Percentiles rank a stretch among this genome's conserved stretches.
Evolutionary conservation across 1,140 invertebrate species (phyloP).

Genomic region (Macrobrachium rosenbergii): DNA sequence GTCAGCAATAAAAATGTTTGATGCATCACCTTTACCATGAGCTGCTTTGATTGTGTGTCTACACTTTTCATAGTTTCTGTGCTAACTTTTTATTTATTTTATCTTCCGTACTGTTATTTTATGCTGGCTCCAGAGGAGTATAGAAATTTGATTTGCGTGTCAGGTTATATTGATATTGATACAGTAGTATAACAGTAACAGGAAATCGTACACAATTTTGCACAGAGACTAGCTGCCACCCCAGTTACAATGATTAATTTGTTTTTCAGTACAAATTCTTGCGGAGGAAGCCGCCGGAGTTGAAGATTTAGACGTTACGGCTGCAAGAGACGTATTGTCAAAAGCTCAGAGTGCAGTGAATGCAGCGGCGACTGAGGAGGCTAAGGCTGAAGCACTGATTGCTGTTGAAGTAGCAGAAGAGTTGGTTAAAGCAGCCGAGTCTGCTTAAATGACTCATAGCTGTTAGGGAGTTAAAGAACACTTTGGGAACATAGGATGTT

Average conservation of each 20-base stretch:
- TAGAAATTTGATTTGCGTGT: too few species aligned
- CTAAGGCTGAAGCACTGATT: constrained; percentile 93
- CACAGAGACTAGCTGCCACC: too few species aligned
- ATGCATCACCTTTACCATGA: too few species aligned
- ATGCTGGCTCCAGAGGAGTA: too few species aligned
- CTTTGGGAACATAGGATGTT: too few species aligned
- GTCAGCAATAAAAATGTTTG: too few species aligned
- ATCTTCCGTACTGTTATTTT: too few species aligned
- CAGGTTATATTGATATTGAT: too few species aligned
- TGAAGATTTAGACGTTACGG: constrained; percentile 84
- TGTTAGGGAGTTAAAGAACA: neutral
- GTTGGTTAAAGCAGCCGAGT: constrained; percentile 86
- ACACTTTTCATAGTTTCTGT: too few species aligned
- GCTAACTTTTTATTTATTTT: too few species aligned
- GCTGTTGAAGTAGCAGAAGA: constrained; percentile 96
- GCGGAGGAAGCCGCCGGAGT: constrained; percentile 96
- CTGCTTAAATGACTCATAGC: constrained; percentile 13
- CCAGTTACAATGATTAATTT: neutral
- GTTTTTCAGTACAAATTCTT: constrained; percentile 86
- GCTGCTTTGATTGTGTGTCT: too few species aligned
- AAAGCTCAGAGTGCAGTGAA: constrained; percentile 87
- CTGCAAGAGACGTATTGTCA: constrained; percentile 84
- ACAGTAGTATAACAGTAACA: too few species aligned
- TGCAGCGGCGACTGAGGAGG: constrained; percentile 85
- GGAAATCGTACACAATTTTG: neutral